Percentiles rank a stretch among this genome's conserved stretches.
Conservation (phyloP, 1,140 invertebrate species). For the Agrypnia vestita region DNA sequence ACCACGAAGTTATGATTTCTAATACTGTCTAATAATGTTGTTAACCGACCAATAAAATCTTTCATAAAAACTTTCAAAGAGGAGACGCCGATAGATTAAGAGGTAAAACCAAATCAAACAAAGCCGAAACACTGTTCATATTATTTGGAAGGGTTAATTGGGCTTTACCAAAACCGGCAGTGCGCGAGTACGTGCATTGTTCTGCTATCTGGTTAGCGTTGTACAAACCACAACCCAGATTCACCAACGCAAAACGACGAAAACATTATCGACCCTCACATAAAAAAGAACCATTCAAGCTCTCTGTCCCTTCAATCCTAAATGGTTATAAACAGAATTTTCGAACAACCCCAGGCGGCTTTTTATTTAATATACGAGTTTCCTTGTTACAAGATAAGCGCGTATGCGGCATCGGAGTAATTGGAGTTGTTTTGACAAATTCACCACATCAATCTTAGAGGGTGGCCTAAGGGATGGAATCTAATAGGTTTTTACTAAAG, state of each 20-base stretch:
- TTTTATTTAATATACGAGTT: not conserved
- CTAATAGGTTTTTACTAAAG: conserved; percentile 26
- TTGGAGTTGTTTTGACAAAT: conserved; percentile 60
- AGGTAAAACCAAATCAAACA: conserved; percentile 44
- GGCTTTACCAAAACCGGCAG: not conserved
- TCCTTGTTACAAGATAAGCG: not conserved
- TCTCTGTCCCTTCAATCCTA: no score
- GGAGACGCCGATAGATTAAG: conserved; percentile 22
- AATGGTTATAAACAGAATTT: no score
- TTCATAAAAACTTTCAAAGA: conserved; percentile 9
- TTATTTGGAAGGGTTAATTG: conserved; percentile 11
- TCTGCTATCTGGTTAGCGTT: conserved; percentile 4
- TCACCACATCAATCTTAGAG: conserved; percentile 58
- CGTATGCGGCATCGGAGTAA: conserved; percentile 29
- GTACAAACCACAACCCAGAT: conserved; percentile 5
- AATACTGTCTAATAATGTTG: conserved; percentile 23
- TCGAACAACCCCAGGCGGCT: no score
- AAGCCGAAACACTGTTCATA: conserved; percentile 19
- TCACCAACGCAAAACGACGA: not conserved
- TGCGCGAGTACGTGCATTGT: not conserved
- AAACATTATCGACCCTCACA: no score
- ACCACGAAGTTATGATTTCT: conserved; percentile 28
- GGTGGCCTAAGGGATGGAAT: conserved; percentile 15
- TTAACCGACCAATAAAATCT: conserved; percentile 29
- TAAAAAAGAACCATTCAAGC: no score